Base-by-base conservation (phyloP, 2,113 vertebrate genomes). In the Dipodomys merriami region DNA sequence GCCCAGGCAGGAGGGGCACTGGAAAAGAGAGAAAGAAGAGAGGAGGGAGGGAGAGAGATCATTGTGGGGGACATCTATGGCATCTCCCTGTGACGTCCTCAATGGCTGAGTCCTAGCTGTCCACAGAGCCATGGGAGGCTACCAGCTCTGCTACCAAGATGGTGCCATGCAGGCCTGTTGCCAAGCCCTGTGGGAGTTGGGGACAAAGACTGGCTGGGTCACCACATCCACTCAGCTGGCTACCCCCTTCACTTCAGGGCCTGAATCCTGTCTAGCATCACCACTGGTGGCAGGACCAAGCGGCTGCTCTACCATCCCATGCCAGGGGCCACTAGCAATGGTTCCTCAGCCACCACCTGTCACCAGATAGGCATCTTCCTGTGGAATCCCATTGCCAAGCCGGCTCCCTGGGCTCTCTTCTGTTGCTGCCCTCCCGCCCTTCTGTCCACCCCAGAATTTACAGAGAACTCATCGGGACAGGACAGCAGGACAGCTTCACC, bases 351-450 rank as follows among this genome's bases (percentile, higher is more conserved):
- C 39, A 39, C 39, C 39, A 39, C 39, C 39, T 39, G 39, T 73
- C 53, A 44, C 68, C 20, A 7, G 69, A 5, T 3, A 77, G 64
- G 60, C 30, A 19, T 20, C 65, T 35, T 22, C 22, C 46, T 2
- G 2, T 19, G 69, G 29, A 84, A 18, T 22, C 33, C 30, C n/a
- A 49, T 2, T 64, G 2, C 15, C 13, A 6, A 46, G 15, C 23
- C 15, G 3, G 49, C 71, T 22, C 69, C 76, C 5, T 0, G 39
- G 76, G 44, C 16, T 44, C n/a, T 4, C 30, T 78, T 20, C 77
- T 0, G 0, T 7, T 33, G 20, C 27, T 9, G 4, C 18, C 33
- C 8, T 12, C 49, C 4, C 1, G 39, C 39, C 16, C 65, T 80
- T 35, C 10, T 22, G 33, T 46, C 33, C 39, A 39, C 39, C 39